Conservation (phyloP, 2,113 vertebrate species). For the Cepphus grylle region DNA sequence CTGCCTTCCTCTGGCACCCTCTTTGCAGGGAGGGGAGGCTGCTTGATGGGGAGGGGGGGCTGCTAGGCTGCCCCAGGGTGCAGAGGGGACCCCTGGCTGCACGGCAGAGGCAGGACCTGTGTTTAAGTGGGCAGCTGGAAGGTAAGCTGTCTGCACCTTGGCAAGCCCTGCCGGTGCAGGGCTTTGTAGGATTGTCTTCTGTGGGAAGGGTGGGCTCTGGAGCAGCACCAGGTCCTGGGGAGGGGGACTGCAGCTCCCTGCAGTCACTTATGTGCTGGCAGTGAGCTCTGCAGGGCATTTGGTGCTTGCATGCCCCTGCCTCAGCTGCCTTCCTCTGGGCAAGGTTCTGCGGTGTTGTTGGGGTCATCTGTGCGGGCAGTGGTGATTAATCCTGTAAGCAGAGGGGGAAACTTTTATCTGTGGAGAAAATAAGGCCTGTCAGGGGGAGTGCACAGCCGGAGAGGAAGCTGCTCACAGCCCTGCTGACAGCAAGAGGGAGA, state of each 20-base stretch:
- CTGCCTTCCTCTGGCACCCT: neutral
- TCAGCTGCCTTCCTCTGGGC: neutral
- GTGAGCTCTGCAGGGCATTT: neutral
- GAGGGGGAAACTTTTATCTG: neutral
- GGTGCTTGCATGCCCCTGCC: neutral
- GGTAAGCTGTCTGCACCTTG: neutral
- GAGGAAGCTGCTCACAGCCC: slow-evolving; percentile 25
- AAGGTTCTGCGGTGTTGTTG: neutral
- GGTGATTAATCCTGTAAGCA: neutral
- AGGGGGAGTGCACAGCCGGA: neutral
- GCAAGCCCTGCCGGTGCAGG: neutral
- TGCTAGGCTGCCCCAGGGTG: neutral
- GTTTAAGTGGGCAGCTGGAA: neutral
- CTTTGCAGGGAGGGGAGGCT: neutral
- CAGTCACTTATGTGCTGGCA: neutral
- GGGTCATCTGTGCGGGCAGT: neutral
- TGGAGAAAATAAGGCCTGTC: neutral
- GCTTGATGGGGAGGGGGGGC: neutral
- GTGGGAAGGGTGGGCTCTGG: neutral
- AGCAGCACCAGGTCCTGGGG: neutral
- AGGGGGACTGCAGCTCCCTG: neutral
- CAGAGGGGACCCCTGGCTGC: neutral
- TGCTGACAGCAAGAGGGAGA: neutral
- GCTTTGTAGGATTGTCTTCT: neutral
- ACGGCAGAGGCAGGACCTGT: neutral